Percentiles rank a stretch among this genome's conserved stretches.
These are phyloP conservation scores for Panthera leo DNA, from an alignment of 2,113 vertebrate genomes.

Conservation along the genomic window DNA sequence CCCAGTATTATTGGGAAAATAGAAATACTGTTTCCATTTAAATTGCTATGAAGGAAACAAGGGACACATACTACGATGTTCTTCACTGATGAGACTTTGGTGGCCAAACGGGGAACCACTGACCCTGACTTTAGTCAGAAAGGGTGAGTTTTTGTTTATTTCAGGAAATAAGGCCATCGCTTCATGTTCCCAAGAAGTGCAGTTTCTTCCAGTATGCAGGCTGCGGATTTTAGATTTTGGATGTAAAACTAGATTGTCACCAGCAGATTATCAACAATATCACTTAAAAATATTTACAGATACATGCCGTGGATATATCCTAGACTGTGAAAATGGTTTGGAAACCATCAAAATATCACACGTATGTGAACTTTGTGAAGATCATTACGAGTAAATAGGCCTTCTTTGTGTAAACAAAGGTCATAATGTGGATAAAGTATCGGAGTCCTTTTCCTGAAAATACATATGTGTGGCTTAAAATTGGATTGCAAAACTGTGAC, in stretches of 20 bases:
- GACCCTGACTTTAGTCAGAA: not conserved
- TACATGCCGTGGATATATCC: accelerated
- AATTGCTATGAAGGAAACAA: not conserved
- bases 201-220: accelerated
- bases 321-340: too few species aligned
- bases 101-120: not conserved
- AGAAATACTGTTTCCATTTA: not conserved
- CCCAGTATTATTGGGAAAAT: not conserved
- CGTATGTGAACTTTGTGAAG: accelerated
- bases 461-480: not conserved
- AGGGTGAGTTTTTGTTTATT: not conserved
- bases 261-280: not conserved
- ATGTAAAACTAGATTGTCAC: not conserved
- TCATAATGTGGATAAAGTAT: accelerated
- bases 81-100: not conserved
- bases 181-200: not conserved
- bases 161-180: not conserved
- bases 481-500: not conserved
- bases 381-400: accelerated
- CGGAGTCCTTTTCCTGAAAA: not conserved
- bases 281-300: not conserved
- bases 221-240: not conserved
- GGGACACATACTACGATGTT: accelerated
- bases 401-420: not conserved
- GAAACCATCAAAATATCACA: accelerated